These are phyloP conservation scores for Cebidichthys violaceus DNA, from an alignment of 2,113 vertebrate genomes.

Conservation along the genomic window DNA sequence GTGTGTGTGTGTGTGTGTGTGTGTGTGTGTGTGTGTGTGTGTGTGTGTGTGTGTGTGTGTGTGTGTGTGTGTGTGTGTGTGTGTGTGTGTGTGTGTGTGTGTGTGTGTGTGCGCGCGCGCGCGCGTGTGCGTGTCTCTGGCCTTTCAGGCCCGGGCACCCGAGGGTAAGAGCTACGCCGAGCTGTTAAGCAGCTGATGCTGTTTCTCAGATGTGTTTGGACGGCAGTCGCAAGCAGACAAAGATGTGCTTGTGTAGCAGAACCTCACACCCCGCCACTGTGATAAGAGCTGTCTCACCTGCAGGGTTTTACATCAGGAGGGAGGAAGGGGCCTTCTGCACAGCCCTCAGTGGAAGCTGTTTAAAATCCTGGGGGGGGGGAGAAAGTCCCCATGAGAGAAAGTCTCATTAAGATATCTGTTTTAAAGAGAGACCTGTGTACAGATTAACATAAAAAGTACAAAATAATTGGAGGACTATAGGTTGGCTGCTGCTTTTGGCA, in stretches of 20 bases:
- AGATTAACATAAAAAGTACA: background rate
- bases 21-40: no score
- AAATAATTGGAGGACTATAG: background rate
- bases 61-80: no score
- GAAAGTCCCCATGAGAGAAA: no score
- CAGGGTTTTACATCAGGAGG: conserved; percentile 62
- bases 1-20: no score
- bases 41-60: no score
- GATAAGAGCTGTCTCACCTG: conserved; percentile 74
- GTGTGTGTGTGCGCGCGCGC: no score
- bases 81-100: no score
- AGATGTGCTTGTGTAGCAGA: conserved; percentile 70
- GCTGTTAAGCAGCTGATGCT: conserved; percentile 71
- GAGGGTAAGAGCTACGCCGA: conserved; percentile 30
- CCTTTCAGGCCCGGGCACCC: conserved; percentile 13
- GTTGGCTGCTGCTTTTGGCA: conserved; percentile 25
- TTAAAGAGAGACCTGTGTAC: background rate
- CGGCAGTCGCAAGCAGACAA: conserved; percentile 61
- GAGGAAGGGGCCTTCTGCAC: background rate
- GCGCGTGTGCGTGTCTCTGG: conserved; percentile 9
- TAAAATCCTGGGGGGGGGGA: background rate
- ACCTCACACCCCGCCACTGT: conserved; percentile 47
- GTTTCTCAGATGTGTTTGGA: conserved; percentile 66
- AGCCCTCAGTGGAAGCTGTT: background rate
- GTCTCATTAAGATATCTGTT: background rate